A percentile compares a stretch with the other conserved stretches of the same genome.
Conservation (phyloP, 2,888 invertebrate genomes). For the Ryuthela nishihirai region DNA sequence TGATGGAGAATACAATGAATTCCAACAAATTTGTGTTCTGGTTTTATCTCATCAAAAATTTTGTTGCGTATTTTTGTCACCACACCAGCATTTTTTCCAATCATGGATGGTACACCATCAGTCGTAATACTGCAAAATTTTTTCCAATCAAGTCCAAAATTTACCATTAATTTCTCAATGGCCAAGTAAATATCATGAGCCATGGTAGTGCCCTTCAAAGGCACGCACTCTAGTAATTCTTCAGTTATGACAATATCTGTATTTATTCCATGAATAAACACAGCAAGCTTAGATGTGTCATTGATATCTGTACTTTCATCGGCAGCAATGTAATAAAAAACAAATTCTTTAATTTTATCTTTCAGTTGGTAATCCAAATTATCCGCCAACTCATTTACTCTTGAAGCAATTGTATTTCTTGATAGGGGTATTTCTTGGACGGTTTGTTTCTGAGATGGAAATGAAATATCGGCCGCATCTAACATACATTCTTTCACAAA, state of each 20-base stretch:
- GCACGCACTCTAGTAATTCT: slow-evolving; percentile 8
- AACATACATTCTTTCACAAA: slow-evolving; percentile 13
- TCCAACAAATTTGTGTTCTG: slow-evolving; percentile 2
- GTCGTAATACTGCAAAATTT: slow-evolving; percentile 12
- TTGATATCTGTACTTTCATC: too few species aligned
- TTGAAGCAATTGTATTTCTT: slow-evolving; percentile 15
- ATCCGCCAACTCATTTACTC: slow-evolving; percentile 12
- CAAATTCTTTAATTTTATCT: slow-evolving; percentile 1
- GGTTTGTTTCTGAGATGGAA: not conserved
- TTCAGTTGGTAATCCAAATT: slow-evolving; percentile 9
- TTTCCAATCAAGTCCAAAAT: slow-evolving; percentile 10
- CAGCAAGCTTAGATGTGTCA: slow-evolving; percentile 1
- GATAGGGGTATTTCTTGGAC: slow-evolving; percentile 8
- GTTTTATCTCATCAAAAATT: slow-evolving; percentile 4
- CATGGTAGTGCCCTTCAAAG: slow-evolving; percentile 7
- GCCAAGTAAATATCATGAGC: slow-evolving; percentile 4
- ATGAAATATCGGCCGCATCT: slow-evolving; percentile 9
- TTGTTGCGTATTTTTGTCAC: too few species aligned
- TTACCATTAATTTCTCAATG: slow-evolving; percentile 3
- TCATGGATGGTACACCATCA: slow-evolving; percentile 3
- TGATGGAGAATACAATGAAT: slow-evolving; percentile 2
- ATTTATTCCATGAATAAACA: slow-evolving; percentile 19
- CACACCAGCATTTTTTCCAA: slow-evolving; percentile 1
- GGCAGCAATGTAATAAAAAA: slow-evolving; percentile 1
- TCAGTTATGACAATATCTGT: slow-evolving; percentile 3